These are phyloP conservation scores for Rhinopithecus roxellana DNA, from an alignment of 2,113 vertebrate genomes.

Conservation along the genomic window DNA sequence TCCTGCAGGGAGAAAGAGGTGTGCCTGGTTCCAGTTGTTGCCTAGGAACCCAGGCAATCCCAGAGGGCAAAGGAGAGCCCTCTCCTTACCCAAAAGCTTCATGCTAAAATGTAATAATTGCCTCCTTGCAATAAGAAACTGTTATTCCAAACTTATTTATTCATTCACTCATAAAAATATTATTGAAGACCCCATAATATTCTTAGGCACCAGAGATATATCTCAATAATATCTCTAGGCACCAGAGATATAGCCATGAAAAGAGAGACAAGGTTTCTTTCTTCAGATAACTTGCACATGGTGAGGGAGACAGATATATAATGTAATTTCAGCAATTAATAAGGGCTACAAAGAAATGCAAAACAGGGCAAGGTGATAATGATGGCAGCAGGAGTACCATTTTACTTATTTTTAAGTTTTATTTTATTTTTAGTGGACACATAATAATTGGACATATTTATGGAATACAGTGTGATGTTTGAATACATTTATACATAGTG, in stretches of 20 bases:
- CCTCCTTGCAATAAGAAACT: not conserved
- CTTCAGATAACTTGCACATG: not conserved
- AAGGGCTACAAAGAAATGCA: not conserved
- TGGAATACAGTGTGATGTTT: not conserved
- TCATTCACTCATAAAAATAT: not conserved
- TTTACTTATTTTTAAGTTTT: not conserved
- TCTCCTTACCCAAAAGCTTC: not conserved
- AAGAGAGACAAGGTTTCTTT: not conserved
- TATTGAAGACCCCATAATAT: not conserved
- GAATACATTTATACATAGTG: not conserved
- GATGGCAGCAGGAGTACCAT: not conserved
- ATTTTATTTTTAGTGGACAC: not conserved
- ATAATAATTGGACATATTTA: not conserved
- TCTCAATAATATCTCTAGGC: not conserved
- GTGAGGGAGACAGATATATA: not conserved
- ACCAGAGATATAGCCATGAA: not conserved
- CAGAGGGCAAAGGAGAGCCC: not conserved
- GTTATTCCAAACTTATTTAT: not conserved
- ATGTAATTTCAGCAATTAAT: not conserved
- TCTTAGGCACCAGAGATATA: not conserved
- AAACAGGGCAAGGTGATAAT: not conserved
- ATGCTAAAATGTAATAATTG: not conserved
- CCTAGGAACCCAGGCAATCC: constrained; percentile 23
- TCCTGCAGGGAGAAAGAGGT: not conserved
- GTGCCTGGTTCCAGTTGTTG: not conserved